Base-by-base conservation (phyloP, 2,113 vertebrate genomes). In the Tenrec ecaudatus region DNA sequence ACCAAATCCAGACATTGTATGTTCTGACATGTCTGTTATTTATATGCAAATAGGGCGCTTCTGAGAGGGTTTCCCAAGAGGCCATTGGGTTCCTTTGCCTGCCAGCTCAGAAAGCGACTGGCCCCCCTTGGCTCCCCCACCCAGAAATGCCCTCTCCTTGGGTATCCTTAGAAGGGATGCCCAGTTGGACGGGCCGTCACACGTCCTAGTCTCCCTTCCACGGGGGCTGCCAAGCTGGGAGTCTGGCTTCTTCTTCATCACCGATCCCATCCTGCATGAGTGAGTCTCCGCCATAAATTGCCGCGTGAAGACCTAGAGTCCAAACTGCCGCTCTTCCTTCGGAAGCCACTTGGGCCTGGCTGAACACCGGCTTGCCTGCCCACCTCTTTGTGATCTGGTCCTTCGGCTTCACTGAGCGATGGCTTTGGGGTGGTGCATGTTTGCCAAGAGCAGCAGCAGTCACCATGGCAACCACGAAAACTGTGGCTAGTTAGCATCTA, bases 31-130 rank as follows among this genome's bases (percentile, higher is more conserved):
- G 88, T 95, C 97, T 96, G 85, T 98, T 97, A 97, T 97, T 97
- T 98, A 90, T 96, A 97, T 96, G 97, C 95, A 98, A 98, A 98
- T 97, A 36, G 29, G 88, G 89, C 79, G 95, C 96, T 96, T 95
- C 43, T 71, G n/a, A 66, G 77, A 85, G 89, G 60, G 94, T 96
- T 97, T 96, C 96, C 94, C 88, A 3, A 77, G 97, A 97, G 97
- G 95, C 93, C 66, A 0, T 0, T 14, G 36, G 53, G 60, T 71
- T 87, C 2, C 0, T 64, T 89, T 91, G 66, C 94, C 89, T 80
- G 94, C n/a, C 82, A 89, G 87, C 89, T 82, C 71, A 96, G 89
- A 90, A 91, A 89, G 94, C 86, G 62, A n/a, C 64, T 20, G 16
- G 76, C 81, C 58, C 0, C 69, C 68, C 27, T 53, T 12, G n/a